These are phyloP conservation scores for Agapostemon virescens DNA, from an alignment of 2,888 invertebrate genomes.

Conservation along the genomic window DNA sequence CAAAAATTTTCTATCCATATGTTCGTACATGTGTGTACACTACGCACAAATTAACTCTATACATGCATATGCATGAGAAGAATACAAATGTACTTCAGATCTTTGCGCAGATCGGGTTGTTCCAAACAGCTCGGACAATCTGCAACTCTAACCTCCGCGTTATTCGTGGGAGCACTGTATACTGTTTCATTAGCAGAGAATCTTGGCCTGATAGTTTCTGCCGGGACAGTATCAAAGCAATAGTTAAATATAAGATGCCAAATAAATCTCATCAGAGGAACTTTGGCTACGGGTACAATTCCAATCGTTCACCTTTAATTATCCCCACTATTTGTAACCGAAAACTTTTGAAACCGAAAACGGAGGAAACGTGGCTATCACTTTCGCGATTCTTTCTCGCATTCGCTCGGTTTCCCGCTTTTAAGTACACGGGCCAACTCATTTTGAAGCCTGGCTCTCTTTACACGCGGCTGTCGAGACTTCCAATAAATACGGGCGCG, in stretches of 20 bases:
- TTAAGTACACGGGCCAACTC: constrained; percentile 25
- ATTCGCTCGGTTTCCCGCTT: constrained; percentile 17
- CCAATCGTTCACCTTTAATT: constrained; percentile 11
- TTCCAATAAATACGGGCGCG: constrained; percentile 34
- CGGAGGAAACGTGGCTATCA: constrained; percentile 11
- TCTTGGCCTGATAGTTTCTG: background rate
- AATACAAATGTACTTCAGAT: too few relatives aligned
- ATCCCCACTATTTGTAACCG: constrained; percentile 11
- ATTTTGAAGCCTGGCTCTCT: constrained; percentile 37
- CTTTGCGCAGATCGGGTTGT: background rate
- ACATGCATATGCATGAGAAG: too few relatives aligned
- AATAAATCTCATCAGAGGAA: background rate
- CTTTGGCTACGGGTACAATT: background rate
- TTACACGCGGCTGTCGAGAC: constrained; percentile 1
- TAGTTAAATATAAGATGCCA: background rate
- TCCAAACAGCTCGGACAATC: background rate
- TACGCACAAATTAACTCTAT: too few relatives aligned
- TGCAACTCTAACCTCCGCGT: background rate
- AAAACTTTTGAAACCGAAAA: constrained; percentile 2
- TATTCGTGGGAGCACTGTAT: background rate
- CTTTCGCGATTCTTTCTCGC: constrained; percentile 17
- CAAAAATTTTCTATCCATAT: background rate
- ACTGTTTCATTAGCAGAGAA: background rate
- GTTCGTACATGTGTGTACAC: background rate
- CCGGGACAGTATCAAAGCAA: background rate